Evolutionary conservation across 2,797 vertebrate genomes (phyloP).

Genomic region (Pygocentrus nattereri): DNA sequence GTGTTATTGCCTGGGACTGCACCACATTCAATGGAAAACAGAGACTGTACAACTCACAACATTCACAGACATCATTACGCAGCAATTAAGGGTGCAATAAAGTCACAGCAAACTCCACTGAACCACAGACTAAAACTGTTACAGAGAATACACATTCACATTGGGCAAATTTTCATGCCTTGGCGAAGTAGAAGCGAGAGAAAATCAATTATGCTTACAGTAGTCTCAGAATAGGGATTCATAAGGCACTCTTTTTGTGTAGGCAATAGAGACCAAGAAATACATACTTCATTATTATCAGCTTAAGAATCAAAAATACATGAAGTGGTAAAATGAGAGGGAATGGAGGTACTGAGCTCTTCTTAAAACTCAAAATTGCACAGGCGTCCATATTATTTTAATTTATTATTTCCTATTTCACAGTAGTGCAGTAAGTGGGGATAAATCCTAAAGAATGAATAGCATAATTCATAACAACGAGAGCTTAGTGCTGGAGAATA

Average conservation of each 20-base stretch:
- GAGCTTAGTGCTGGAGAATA: constrained; percentile 28
- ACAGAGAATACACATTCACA: not conserved
- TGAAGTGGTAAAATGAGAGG: constrained; percentile 50
- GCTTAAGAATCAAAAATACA: constrained; percentile 47
- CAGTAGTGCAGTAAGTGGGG: constrained; percentile 28
- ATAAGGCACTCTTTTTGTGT: constrained; percentile 24
- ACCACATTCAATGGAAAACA: not conserved
- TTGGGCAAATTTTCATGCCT: not conserved
- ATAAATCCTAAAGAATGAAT: constrained; percentile 46
- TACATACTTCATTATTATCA: constrained; percentile 48
- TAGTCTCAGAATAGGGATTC: constrained; percentile 26
- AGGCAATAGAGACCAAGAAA: constrained; percentile 12
- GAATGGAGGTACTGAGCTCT: constrained; percentile 17
- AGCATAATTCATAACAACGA: constrained; percentile 52
- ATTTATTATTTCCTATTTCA: constrained; percentile 39
- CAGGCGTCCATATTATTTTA: constrained; percentile 45
- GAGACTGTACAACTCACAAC: not conserved
- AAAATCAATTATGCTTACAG: constrained; percentile 31
- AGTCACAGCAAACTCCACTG: not conserved
- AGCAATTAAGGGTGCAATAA: not conserved
- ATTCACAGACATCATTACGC: not conserved
- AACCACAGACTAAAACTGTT: not conserved
- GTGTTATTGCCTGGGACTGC: not conserved
- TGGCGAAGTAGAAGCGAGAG: not conserved
- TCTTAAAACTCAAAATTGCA: constrained; percentile 37